These are phyloP conservation scores for Tubiluchus corallicola DNA, from an alignment of 2,888 invertebrate genomes.

Conservation along the genomic window DNA sequence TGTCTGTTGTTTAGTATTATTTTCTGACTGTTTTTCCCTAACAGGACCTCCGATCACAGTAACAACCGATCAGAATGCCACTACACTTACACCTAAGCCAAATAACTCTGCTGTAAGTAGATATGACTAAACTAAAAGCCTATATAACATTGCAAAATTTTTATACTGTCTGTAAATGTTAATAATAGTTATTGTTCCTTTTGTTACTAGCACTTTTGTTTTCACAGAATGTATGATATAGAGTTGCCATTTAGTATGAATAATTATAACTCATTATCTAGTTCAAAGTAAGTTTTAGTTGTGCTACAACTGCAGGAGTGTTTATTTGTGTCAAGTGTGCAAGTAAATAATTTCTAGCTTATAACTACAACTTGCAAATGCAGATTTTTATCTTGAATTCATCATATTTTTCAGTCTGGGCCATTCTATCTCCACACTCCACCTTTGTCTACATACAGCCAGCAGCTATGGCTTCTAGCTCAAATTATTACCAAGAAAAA, in stretches of 20 bases:
- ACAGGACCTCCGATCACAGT: constrained; percentile 58
- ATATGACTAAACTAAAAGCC: constrained; percentile 7
- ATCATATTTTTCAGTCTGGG: constrained; percentile 33
- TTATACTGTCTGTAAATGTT: too few relatives aligned
- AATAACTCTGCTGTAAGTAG: constrained; percentile 15
- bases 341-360: too few relatives aligned
- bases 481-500: constrained; percentile 61
- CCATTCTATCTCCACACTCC: constrained; percentile 74
- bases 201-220: too few relatives aligned
- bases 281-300: too few relatives aligned
- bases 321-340: too few relatives aligned
- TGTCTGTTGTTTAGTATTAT: constrained; percentile 8
- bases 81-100: constrained; percentile 25
- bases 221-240: too few relatives aligned
- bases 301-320: too few relatives aligned
- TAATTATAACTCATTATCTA: too few relatives aligned
- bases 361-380: too few relatives aligned
- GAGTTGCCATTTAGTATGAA: too few relatives aligned
- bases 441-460: constrained; percentile 63
- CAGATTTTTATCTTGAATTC: too few relatives aligned
- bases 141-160: neutral
- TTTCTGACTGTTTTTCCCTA: neutral
- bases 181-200: too few relatives aligned
- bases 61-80: constrained; percentile 39
- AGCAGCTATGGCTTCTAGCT: constrained; percentile 81